These are phyloP conservation scores for Ectropis crepuscularia DNA, from an alignment of 2,888 invertebrate genomes.

Conservation along the genomic window DNA sequence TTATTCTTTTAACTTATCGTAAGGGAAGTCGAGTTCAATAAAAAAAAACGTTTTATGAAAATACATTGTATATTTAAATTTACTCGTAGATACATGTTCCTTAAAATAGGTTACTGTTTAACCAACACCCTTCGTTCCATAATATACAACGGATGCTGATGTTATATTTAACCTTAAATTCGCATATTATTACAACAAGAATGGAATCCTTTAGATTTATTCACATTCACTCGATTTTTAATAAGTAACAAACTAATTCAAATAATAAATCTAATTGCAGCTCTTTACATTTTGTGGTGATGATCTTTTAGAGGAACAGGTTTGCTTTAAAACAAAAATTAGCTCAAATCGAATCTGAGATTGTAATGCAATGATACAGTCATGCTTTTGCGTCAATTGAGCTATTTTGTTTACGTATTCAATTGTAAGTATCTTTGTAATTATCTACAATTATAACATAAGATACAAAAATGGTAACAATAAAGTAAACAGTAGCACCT, in stretches of 20 bases:
- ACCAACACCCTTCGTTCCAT: conserved; percentile 79
- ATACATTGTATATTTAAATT: conserved; percentile 73
- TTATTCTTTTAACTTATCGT: not conserved
- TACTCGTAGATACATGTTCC: conserved; percentile 72
- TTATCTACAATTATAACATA: conserved; percentile 60
- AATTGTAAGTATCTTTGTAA: conserved; percentile 48
- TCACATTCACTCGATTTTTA: conserved; percentile 1
- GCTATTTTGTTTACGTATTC: conserved; percentile 3
- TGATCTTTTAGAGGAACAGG: not conserved
- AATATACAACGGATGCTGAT: conserved; percentile 74
- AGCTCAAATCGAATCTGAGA: not conserved
- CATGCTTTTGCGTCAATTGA: conserved; percentile 5
- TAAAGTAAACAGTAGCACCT: conserved; percentile 66
- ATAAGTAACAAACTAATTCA: not conserved
- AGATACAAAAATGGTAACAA: conserved; percentile 71
- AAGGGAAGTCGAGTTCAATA: not conserved
- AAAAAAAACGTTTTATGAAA: conserved; percentile 53
- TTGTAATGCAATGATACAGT: conserved; percentile 2
- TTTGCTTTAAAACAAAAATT: not conserved
- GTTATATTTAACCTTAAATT: conserved; percentile 44
- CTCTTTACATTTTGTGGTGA: not conserved
- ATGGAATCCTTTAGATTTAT: conserved; percentile 15
- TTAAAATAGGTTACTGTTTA: conserved; percentile 78
- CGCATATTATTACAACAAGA: conserved; percentile 40
- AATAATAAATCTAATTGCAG: not conserved